A percentile compares a stretch with the other conserved stretches of the same genome.
Conservation (phyloP, 2,113 vertebrate genomes). For the Ctenomys sociabilis region DNA sequence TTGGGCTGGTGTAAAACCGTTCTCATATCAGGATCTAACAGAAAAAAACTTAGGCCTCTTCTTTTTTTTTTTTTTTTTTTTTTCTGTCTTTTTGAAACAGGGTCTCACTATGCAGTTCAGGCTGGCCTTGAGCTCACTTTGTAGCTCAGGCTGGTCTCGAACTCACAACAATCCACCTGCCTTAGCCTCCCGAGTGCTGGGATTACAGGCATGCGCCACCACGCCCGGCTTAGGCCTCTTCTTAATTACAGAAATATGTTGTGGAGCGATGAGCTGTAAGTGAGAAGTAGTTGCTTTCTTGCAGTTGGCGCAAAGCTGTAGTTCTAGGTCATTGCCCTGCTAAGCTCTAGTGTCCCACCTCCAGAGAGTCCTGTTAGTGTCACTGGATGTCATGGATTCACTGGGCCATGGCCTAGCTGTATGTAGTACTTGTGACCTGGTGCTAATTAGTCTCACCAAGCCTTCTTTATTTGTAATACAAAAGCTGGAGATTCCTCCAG, state of each 20-base stretch:
- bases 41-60: slow-evolving; percentile 3
- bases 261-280: slow-evolving; percentile 17
- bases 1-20: slow-evolving; percentile 8
- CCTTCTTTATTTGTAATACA: slow-evolving; percentile 24
- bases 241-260: slow-evolving; percentile 33
- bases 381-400: neutral
- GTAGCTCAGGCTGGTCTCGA: too few relatives aligned
- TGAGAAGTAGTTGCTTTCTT: slow-evolving; percentile 33
- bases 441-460: slow-evolving; percentile 47
- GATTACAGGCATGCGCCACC: too few relatives aligned
- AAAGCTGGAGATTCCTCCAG: slow-evolving; percentile 51
- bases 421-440: slow-evolving; percentile 9
- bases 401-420: neutral
- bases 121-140: too few relatives aligned
- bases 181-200: too few relatives aligned
- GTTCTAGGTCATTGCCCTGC: neutral
- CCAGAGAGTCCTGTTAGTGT: neutral
- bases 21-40: slow-evolving; percentile 11
- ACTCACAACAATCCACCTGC: too few relatives aligned
- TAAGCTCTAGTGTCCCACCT: neutral
- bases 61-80: too few relatives aligned
- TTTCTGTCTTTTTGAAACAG: too few relatives aligned
- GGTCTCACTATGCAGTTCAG: too few relatives aligned
- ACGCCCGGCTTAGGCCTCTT: neutral
- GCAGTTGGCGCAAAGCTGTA: neutral